Evolutionary conservation across 2,113 vertebrate species (phyloP).

Genomic region (Grus americana): DNA sequence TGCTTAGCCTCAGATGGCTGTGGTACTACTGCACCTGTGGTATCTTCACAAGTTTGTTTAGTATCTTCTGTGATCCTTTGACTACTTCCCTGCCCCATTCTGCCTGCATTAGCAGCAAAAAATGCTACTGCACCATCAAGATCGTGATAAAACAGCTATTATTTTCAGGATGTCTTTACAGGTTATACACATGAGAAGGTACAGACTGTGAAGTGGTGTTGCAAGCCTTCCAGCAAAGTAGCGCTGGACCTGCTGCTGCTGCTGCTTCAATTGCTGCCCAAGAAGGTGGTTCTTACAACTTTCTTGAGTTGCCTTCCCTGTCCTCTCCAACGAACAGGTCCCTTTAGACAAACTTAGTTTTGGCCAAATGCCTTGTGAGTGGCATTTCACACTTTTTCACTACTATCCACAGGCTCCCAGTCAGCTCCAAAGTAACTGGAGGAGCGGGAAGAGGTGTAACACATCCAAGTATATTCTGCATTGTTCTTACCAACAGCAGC

Average conservation of each 20-base stretch:
- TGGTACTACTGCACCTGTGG: not conserved
- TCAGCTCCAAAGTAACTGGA: not conserved
- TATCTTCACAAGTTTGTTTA: not conserved
- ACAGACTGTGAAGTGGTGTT: too few species aligned
- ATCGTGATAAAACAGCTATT: not conserved
- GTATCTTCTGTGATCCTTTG: not conserved
- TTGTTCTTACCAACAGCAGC: not conserved
- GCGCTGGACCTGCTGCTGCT: not conserved
- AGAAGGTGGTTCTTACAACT: not conserved
- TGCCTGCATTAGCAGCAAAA: not conserved
- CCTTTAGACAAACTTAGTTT: not conserved
- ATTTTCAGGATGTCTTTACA: not conserved
- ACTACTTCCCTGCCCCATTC: not conserved
- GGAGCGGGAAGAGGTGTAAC: not conserved
- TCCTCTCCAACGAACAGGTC: not conserved
- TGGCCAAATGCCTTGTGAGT: not conserved
- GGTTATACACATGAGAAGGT: not conserved
- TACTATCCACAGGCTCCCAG: not conserved
- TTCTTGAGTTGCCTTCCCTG: not conserved
- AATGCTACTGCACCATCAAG: not conserved
- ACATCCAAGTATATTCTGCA: not conserved
- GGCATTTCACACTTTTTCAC: not conserved
- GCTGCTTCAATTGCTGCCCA: not conserved
- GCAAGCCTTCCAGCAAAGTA: not conserved
- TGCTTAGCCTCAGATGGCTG: not conserved